These are phyloP conservation scores for Acropternis orthonyx DNA, from an alignment of 2,797 vertebrate species.

Conservation along the genomic window DNA sequence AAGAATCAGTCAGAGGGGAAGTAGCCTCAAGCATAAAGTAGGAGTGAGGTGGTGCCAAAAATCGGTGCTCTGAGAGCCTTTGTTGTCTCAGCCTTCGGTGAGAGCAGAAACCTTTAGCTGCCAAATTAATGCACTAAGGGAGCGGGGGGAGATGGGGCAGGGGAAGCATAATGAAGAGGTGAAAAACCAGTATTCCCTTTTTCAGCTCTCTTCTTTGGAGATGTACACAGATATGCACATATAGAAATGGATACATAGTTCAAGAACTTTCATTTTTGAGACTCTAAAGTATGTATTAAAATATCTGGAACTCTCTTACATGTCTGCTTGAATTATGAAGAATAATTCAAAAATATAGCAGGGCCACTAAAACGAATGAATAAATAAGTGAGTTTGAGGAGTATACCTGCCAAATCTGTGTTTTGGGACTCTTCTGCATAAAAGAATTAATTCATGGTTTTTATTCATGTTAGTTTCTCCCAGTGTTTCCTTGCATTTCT, in stretches of 20 bases:
- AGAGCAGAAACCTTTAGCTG: slow-evolving; percentile 14
- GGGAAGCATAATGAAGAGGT: slow-evolving; percentile 21
- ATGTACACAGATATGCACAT: background rate
- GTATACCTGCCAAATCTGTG: slow-evolving; percentile 8
- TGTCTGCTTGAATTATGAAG: slow-evolving; percentile 29
- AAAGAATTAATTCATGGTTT: slow-evolving; percentile 46
- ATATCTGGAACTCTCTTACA: background rate
- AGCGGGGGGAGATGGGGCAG: no score
- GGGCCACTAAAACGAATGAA: slow-evolving; percentile 42
- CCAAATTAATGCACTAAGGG: background rate
- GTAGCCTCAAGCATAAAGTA: slow-evolving; percentile 36
- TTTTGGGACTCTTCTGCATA: slow-evolving; percentile 2
- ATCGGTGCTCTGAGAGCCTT: background rate
- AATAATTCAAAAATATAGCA: slow-evolving; percentile 46
- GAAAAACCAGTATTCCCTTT: background rate
- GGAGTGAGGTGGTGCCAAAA: slow-evolving; percentile 47
- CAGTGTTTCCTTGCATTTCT: background rate
- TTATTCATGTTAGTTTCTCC: slow-evolving; percentile 41
- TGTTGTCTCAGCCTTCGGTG: background rate
- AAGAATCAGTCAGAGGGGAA: slow-evolving; percentile 35
- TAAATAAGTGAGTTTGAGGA: slow-evolving; percentile 34
- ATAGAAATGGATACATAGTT: background rate
- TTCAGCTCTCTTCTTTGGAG: slow-evolving; percentile 48
- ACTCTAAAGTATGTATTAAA: background rate
- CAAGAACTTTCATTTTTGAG: background rate